phyloP scores from a whole-genome alignment of 2,888 invertebrate genomes.

The Parnassius orleans region DNA sequence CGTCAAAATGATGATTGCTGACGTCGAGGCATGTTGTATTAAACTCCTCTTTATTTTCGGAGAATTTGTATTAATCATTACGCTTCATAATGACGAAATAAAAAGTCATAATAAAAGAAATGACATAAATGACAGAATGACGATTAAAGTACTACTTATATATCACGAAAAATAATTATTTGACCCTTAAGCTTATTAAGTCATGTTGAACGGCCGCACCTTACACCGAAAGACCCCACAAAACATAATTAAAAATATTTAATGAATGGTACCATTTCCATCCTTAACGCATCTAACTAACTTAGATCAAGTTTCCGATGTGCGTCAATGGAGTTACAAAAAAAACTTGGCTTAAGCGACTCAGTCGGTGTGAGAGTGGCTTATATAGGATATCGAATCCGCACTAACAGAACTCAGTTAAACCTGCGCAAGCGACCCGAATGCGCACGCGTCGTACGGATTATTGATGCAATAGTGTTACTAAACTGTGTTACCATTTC shows the following conservation, averaged over 20 bases:
- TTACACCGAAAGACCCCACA: too few relatives aligned
- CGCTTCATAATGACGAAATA: too few relatives aligned
- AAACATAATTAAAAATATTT: background rate
- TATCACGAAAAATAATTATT: too few relatives aligned
- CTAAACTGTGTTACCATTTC: constrained; percentile 4
- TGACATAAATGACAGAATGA: too few relatives aligned
- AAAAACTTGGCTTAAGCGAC: constrained; percentile 13
- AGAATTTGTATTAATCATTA: too few relatives aligned
- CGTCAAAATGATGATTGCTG: too few relatives aligned
- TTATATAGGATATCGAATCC: constrained; percentile 22
- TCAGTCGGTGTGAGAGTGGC: constrained; percentile 2
- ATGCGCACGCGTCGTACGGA: constrained; percentile 10
- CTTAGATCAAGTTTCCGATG: constrained; percentile 11
- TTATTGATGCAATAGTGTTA: constrained; percentile 3
- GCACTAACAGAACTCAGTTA: constrained; percentile 14
- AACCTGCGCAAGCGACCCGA: constrained; percentile 8
- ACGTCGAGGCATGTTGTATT: too few relatives aligned
- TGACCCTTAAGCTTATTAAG: too few relatives aligned
- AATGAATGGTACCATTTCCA: background rate
- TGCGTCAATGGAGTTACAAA: constrained; percentile 20
- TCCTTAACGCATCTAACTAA: constrained; percentile 5
- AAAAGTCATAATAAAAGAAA: too few relatives aligned
- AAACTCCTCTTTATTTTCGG: too few relatives aligned
- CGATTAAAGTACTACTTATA: too few relatives aligned
- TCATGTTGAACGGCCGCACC: too few relatives aligned